A percentile compares a stretch with the other conserved stretches of the same genome.
Evolutionary conservation across 2,797 vertebrate genomes (phyloP).

Genomic region (Danio choprae): DNA sequence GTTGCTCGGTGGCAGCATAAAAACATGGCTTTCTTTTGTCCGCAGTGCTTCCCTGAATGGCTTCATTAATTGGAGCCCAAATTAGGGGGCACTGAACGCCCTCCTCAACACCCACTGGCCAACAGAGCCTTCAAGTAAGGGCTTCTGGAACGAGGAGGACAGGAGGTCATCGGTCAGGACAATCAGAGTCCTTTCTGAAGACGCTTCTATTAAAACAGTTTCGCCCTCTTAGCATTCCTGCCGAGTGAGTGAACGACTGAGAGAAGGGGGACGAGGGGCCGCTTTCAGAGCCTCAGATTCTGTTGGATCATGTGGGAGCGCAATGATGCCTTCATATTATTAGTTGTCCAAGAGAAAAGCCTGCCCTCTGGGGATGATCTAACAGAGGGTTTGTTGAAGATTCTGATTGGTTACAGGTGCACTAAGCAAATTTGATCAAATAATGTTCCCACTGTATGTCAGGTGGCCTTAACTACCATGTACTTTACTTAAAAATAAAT

Average conservation of each 20-base stretch:
- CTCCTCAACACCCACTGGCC: conserved; percentile 51
- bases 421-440: no score
- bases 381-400: conserved; percentile 36
- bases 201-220: conserved; percentile 75
- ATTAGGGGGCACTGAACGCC: conserved; percentile 65
- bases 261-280: conserved; percentile 45
- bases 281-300: conserved; percentile 41
- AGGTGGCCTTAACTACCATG: no score
- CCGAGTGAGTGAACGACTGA: conserved; percentile 43
- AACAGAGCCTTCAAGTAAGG: conserved; percentile 67
- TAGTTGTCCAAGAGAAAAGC: conserved; percentile 24
- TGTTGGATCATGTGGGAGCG: conserved; percentile 51
- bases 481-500: no score
- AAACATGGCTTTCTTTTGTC: conserved; percentile 80
- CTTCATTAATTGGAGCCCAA: conserved; percentile 79
- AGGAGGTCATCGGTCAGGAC: conserved; percentile 73
- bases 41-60: conserved; percentile 76
- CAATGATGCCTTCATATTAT: conserved; percentile 28
- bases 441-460: no score
- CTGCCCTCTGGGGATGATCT: conserved; percentile 44
- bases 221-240: conserved; percentile 60
- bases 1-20: conserved; percentile 73
- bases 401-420: background rate
- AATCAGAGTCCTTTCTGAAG: conserved; percentile 71
- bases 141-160: conserved; percentile 70